Percentiles rank a stretch among this genome's conserved stretches.
Evolutionary conservation across 2,888 invertebrate species (phyloP).

Genomic region (Orthosia gothica): DNA sequence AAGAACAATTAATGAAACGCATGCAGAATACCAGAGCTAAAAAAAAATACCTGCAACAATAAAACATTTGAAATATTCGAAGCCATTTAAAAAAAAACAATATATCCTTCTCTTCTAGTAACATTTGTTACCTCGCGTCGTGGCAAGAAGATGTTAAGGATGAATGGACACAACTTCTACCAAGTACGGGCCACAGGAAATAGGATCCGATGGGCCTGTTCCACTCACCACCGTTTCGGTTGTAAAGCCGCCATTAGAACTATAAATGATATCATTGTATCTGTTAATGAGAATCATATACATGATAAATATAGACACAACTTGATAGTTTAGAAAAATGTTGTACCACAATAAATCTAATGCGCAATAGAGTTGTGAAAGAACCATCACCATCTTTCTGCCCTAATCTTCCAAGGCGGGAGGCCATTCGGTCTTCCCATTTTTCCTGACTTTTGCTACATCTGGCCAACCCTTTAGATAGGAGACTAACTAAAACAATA

Average conservation of each 20-base stretch:
- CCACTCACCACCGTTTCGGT: conserved; percentile 75
- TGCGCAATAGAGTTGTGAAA: no score
- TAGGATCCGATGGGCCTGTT: conserved; percentile 76
- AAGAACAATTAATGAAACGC: not conserved
- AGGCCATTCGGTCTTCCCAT: no score
- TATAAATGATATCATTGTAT: conserved; percentile 70
- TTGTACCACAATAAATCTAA: no score
- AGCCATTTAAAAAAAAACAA: not conserved
- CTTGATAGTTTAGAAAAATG: no score
- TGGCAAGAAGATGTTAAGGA: conserved; percentile 60
- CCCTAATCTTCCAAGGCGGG: no score
- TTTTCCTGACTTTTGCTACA: no score
- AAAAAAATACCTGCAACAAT: not conserved
- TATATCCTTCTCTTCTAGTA: conserved; percentile 41
- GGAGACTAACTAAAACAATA: not conserved
- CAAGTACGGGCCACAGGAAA: conserved; percentile 30
- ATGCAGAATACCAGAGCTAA: not conserved
- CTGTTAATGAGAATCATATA: conserved; percentile 63
- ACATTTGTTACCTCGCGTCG: conserved; percentile 56
- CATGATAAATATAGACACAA: conserved; percentile 35
- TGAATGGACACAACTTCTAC: conserved; percentile 62
- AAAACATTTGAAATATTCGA: not conserved
- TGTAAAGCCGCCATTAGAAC: conserved; percentile 77
- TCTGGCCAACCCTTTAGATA: no score
- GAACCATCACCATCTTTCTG: no score